Evolutionary conservation across 2,888 invertebrate species (phyloP).

Genomic region (Aplocera efformata): DNA sequence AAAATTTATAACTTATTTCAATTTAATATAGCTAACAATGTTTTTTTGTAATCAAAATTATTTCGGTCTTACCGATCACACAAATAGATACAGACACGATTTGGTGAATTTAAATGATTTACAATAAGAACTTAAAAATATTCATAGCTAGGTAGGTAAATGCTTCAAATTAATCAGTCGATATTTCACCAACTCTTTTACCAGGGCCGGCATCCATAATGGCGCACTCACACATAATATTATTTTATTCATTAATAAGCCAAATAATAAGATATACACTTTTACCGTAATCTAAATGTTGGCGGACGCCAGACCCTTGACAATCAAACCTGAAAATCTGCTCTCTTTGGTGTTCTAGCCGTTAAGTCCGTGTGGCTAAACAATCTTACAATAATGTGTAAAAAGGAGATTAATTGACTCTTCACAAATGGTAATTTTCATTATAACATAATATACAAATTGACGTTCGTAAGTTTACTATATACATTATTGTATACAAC

Average conservation of each 20-base stretch:
- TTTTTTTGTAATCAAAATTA: too few species aligned
- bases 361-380: slow-evolving; percentile 50
- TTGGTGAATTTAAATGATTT: slow-evolving; percentile 29
- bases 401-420: slow-evolving; percentile 8
- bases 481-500: too few species aligned
- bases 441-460: not conserved
- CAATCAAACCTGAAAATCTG: slow-evolving; percentile 37
- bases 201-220: slow-evolving; percentile 21
- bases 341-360: slow-evolving; percentile 79
- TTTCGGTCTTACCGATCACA: slow-evolving; percentile 49
- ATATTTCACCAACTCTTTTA: slow-evolving; percentile 35
- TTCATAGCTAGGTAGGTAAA: slow-evolving; percentile 32
- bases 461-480: too few species aligned
- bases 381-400: slow-evolving; percentile 33
- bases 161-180: slow-evolving; percentile 42
- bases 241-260: too few species aligned
- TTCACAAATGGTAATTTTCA: slow-evolving; percentile 9
- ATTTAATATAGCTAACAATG: slow-evolving; percentile 15
- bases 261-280: too few species aligned
- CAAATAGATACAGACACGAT: slow-evolving; percentile 23
- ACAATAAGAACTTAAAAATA: slow-evolving; percentile 17
- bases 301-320: slow-evolving; percentile 1
- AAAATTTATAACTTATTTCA: slow-evolving; percentile 27
- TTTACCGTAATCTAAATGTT: not conserved
- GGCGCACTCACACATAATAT: not conserved